Conservation (phyloP, 2,113 vertebrate species). For the Lucifuga dentata region DNA sequence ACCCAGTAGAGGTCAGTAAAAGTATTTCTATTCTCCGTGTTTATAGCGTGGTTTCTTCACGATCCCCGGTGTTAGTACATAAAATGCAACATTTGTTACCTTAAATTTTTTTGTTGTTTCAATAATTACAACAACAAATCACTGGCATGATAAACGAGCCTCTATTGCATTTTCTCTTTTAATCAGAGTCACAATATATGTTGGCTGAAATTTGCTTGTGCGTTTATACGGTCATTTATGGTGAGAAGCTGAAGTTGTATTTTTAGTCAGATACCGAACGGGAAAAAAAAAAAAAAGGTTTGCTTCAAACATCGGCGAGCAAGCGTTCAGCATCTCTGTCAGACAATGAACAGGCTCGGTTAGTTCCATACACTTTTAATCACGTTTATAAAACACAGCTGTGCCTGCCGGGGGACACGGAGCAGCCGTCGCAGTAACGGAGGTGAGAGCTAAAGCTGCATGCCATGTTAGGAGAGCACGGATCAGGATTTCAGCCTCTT, state of each 20-base stretch:
- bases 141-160: not conserved
- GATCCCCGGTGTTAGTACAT: fast-evolving
- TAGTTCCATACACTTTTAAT: not conserved
- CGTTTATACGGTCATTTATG: slow-evolving; percentile 40
- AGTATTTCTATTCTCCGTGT: not conserved
- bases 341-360: slow-evolving; percentile 2
- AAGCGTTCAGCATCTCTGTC: slow-evolving; percentile 42
- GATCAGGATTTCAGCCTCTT: slow-evolving; percentile 36
- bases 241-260: slow-evolving; percentile 43
- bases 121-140: not conserved
- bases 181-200: too few relatives aligned
- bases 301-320: slow-evolving; percentile 28
- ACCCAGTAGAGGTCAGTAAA: slow-evolving; percentile 54
- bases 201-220: slow-evolving; percentile 4
- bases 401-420: not conserved
- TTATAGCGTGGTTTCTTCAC: not conserved
- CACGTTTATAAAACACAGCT: not conserved
- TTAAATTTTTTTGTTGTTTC: not conserved
- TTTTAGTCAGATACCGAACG: slow-evolving; percentile 52
- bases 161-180: too few relatives aligned
- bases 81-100: fast-evolving
- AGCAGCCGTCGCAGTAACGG: not conserved
- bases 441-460: slow-evolving; percentile 57
- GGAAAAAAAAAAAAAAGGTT: slow-evolving; percentile 28
- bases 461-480: slow-evolving; percentile 8